phyloP scores from a whole-genome alignment of 2,113 vertebrate species.

The Misgurnus anguillicaudatus region DNA sequence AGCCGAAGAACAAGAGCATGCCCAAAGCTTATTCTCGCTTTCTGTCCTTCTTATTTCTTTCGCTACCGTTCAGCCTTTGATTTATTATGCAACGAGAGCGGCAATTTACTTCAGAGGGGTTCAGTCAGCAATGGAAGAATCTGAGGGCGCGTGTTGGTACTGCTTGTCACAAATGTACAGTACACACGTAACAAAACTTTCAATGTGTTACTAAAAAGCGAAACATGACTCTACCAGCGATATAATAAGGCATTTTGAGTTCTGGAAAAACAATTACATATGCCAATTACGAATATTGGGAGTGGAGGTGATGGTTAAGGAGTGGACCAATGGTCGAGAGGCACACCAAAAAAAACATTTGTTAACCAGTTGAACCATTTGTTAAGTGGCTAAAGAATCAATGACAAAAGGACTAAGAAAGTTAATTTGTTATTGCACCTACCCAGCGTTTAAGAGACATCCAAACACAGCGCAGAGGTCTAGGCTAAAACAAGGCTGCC shows the following conservation, averaged over 20 bases:
- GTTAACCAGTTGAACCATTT: too few species aligned
- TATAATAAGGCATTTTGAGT: background rate
- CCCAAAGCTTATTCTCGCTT: slow-evolving; percentile 34
- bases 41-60: slow-evolving; percentile 25
- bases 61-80: slow-evolving; percentile 37
- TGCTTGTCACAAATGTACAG: slow-evolving; percentile 8
- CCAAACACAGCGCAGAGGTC: too few species aligned
- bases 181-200: background rate
- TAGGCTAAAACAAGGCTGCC: too few species aligned
- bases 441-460: too few species aligned
- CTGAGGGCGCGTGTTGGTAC: background rate
- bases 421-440: too few species aligned
- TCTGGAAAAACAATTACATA: background rate
- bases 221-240: background rate
- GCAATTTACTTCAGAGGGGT: slow-evolving; percentile 29
- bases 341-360: too few species aligned
- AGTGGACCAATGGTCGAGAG: too few species aligned
- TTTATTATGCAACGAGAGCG: slow-evolving; percentile 48
- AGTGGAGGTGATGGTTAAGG: too few species aligned
- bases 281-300: too few species aligned
- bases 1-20: slow-evolving; percentile 29
- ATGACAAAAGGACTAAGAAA: too few species aligned
- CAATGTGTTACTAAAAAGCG: background rate
- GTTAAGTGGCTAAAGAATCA: too few species aligned
- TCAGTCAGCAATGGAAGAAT: slow-evolving; percentile 2